Base-by-base conservation (phyloP, 2,888 invertebrate species). In the Salticus scenicus region DNA sequence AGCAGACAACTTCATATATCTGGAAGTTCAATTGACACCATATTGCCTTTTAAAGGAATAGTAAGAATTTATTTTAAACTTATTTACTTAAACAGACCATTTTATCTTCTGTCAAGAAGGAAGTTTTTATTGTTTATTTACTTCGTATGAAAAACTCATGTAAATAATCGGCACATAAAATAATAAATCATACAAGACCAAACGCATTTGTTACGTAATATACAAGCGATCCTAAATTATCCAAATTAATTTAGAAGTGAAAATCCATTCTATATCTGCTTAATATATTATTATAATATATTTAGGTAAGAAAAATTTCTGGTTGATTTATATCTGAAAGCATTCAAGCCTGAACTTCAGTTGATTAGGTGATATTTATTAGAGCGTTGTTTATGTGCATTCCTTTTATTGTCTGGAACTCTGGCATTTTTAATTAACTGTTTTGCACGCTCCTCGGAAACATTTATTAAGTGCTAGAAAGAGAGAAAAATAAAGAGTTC, bases 151-250 rank as follows among this genome's bases (percentile, higher is more conserved):
- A n/a, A n/a, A n/a, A n/a, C n/a, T n/a, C n/a, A n/a, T n/a, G n/a
- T n/a, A n/a, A n/a, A n/a, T n/a, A n/a, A n/a, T n/a, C n/a, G n/a
- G n/a, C n/a, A n/a, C n/a, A n/a, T n/a, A n/a, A n/a, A n/a, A n/a
- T n/a, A n/a, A n/a, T n/a, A n/a, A n/a, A n/a, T n/a, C n/a, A n/a
- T n/a, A n/a, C n/a, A n/a, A n/a, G n/a, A 72, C 72, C 83, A 84
- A 37, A 69, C 37, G 42, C 83, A 84, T 77, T 66, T 71, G 73
- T 67, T 77, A 42, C 41, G 73, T 66, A 73, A 77, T 77, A 77
- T 77, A 84, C 73, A 72, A 73, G 24, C 24, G 37, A 72, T 76
- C 83, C 77, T 84, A 84, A 84, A 84, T 84, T 64, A 66, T 42
- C 72, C 51, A 77, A 77, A 73, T 73, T 73, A 73, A 84, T 77